Conservation (phyloP, 2,113 vertebrate genomes). For the Potamarius usumacintae region DNA sequence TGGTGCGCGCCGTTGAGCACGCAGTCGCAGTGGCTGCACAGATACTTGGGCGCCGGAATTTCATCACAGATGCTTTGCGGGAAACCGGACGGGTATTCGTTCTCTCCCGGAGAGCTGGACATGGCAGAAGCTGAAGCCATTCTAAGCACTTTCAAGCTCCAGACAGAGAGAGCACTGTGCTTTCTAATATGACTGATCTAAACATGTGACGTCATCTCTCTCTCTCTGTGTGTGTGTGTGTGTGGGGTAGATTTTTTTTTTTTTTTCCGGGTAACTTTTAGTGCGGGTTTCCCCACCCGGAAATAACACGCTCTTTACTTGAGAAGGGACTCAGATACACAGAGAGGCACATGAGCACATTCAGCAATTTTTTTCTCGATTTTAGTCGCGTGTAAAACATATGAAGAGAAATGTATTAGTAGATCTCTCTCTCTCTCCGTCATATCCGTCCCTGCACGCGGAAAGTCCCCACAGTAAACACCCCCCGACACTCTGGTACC, state of each 20-base stretch:
- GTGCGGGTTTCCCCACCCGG: constrained; percentile 53
- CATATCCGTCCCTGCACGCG: neutral
- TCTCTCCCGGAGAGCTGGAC: constrained; percentile 69
- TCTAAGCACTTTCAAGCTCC: constrained; percentile 18
- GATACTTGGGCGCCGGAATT: constrained; percentile 65
- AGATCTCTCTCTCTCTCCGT: neutral
- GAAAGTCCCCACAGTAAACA: neutral
- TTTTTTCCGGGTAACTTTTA: constrained; percentile 9
- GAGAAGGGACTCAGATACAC: no score
- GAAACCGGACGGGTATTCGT: constrained; percentile 78
- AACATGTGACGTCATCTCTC: neutral
- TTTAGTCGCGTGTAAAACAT: neutral
- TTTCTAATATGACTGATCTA: neutral
- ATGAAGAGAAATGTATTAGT: neutral
- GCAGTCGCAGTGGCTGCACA: constrained; percentile 74
- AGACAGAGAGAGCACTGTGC: neutral
- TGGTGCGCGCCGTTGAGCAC: constrained; percentile 72
- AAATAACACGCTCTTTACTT: constrained; percentile 32
- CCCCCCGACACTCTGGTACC: neutral
- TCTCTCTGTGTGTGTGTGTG: no score
- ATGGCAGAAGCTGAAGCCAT: constrained; percentile 64
- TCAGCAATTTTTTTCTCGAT: neutral
- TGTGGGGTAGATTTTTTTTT: no score
- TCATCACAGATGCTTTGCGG: constrained; percentile 70
- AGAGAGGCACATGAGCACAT: neutral